Percentiles rank a stretch among this genome's conserved stretches.
Conservation (phyloP, 2,797 vertebrate genomes). For the Cichlasoma orientale region DNA sequence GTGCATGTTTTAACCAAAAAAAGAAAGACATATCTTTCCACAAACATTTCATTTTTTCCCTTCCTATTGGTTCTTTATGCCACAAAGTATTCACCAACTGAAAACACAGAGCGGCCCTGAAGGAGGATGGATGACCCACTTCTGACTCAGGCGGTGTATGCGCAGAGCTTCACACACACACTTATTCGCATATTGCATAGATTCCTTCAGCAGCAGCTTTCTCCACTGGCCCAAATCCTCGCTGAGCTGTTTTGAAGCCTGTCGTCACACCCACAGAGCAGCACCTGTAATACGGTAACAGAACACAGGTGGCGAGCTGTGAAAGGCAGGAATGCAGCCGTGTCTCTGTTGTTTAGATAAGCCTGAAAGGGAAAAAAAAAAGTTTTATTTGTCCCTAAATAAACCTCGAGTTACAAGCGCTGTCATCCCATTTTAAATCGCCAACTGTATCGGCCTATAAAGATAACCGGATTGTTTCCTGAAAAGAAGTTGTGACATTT, state of each 20-base stretch:
- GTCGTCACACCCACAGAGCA: slow-evolving; percentile 35
- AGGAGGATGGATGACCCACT: slow-evolving; percentile 52
- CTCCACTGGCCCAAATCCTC: slow-evolving; percentile 49
- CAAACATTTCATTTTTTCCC: background rate
- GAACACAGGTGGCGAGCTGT: background rate
- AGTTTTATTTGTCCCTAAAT: background rate
- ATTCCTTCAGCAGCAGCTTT: slow-evolving; percentile 25
- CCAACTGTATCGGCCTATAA: background rate
- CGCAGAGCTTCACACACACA: background rate
- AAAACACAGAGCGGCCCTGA: slow-evolving; percentile 12
- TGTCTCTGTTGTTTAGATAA: background rate
- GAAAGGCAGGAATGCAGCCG: slow-evolving; percentile 14
- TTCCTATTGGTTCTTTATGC: background rate
- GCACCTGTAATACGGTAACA: slow-evolving; percentile 19
- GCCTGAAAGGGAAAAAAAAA: background rate
- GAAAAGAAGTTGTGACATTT: background rate
- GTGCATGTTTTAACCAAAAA: background rate
- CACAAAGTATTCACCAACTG: background rate
- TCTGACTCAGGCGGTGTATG: slow-evolving; percentile 24
- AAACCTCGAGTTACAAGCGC: background rate
- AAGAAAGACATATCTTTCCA: background rate
- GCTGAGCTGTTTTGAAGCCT: slow-evolving; percentile 42
- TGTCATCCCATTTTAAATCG: background rate
- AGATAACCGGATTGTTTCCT: background rate
- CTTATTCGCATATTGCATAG: background rate